Conservation (phyloP, 2,113 vertebrate genomes). For the Varanus komodoensis region DNA sequence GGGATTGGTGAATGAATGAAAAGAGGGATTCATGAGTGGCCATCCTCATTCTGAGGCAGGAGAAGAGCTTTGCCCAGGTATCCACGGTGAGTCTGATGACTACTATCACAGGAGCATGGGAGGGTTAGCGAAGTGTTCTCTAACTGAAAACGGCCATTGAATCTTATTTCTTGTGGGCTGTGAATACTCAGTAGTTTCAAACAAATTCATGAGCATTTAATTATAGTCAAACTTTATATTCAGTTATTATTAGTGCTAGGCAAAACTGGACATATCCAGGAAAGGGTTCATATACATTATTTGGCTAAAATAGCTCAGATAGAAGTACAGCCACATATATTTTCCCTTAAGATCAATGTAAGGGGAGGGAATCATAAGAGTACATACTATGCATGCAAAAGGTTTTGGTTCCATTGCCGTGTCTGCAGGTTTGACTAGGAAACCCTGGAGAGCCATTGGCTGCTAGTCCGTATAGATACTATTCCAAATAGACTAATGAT, state of each 20-base stretch:
- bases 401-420: background rate
- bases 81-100: background rate
- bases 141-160: background rate
- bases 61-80: background rate
- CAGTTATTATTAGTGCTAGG: slow-evolving; percentile 10
- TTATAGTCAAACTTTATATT: background rate
- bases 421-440: too few relatives aligned
- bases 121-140: background rate
- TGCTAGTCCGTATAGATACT: too few relatives aligned
- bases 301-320: background rate
- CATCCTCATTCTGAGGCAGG: background rate
- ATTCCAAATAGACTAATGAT: background rate
- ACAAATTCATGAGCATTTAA: background rate
- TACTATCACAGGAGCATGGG: background rate
- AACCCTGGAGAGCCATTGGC: too few relatives aligned
- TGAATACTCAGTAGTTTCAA: background rate
- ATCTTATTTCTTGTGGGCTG: background rate
- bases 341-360: background rate
- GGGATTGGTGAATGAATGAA: background rate
- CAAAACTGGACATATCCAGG: background rate
- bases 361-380: background rate
- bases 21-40: too few relatives aligned
- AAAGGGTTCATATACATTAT: background rate
- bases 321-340: background rate
- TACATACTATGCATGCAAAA: background rate